Base-by-base conservation (phyloP, 2,888 invertebrate species). In the Patella depressa region DNA sequence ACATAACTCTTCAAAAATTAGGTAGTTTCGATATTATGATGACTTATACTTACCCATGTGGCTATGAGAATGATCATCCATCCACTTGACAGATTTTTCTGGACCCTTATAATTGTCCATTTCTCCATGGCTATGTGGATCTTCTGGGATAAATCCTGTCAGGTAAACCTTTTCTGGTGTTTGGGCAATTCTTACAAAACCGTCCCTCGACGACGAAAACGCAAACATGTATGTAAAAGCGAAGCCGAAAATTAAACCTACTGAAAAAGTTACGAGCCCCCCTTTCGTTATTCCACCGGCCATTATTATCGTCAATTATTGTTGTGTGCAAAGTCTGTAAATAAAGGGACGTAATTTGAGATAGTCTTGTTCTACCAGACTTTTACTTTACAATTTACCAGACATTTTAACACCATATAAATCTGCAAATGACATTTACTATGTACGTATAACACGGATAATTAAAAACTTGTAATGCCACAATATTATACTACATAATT, bases 111-210 rank as follows among this genome's bases (percentile, higher is more conserved):
- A 29, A 17, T 78, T 55, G 69, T 85, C 86, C 73, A 81, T 83
- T 53, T 83, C 86, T 15, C 82, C 82, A 70, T 86, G 86, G 57
- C 84, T 83, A 71, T 86, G 81, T 3, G 86, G 86, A 53, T 81
- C 81, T n/a, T 80, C 75, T 0, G 86, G 86, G 55, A 84, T 83
- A 71, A 81, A 83, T 2, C 73, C 78, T 15, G 79, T 70, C 53
- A 53, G 5, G 29, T 57, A 15, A 12, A 72, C 54, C 53, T 57
- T 34, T 55, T 74, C 14, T 65, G 55, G 12, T 65, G 73, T 11
- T 19, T 57, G 12, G 53, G 14, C 65, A 19, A 75, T 53, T 73
- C 57, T 17, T 57, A 19, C 7, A 19, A 24, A 11, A 24, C 14
- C 19, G 24, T 2, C 14, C 1, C 24, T 9, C 7, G 71, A 69